Conservation (phyloP, 2,113 vertebrate species). For the Cyanistes caeruleus region DNA sequence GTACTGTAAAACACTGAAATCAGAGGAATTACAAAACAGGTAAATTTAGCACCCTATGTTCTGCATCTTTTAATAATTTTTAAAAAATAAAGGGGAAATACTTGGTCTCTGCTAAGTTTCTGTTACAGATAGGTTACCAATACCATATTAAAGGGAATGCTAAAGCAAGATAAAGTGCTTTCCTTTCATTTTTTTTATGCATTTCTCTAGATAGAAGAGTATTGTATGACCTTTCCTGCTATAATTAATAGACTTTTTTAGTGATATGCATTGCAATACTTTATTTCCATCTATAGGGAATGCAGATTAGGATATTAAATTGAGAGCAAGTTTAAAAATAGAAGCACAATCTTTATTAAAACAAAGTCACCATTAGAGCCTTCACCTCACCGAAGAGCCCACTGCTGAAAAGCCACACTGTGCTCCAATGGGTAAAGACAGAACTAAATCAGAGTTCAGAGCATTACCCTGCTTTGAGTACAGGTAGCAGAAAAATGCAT, state of each 20-base stretch:
- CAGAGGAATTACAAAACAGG: background rate
- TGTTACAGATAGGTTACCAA: background rate
- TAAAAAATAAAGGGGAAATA: background rate
- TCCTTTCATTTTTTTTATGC: background rate
- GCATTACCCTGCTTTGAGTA: background rate
- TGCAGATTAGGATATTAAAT: background rate
- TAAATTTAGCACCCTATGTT: background rate
- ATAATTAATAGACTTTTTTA: background rate
- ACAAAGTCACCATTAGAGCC: background rate
- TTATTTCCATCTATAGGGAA: background rate
- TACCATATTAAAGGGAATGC: background rate
- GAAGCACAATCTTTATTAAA: background rate
- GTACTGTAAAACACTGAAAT: background rate
- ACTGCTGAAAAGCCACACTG: background rate
- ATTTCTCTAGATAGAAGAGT: background rate
- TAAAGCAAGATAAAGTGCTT: background rate
- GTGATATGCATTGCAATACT: background rate
- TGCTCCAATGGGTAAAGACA: background rate
- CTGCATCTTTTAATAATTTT: background rate
- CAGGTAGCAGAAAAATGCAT: background rate
- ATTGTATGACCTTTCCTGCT: background rate
- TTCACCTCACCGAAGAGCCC: background rate
- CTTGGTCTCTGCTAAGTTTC: background rate
- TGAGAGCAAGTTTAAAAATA: background rate
- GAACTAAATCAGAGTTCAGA: background rate